Evolutionary conservation across 2,113 vertebrate genomes (phyloP), one percentile per base, ranked within the genome.

Genomic region (Desmodus rotundus): DNA sequence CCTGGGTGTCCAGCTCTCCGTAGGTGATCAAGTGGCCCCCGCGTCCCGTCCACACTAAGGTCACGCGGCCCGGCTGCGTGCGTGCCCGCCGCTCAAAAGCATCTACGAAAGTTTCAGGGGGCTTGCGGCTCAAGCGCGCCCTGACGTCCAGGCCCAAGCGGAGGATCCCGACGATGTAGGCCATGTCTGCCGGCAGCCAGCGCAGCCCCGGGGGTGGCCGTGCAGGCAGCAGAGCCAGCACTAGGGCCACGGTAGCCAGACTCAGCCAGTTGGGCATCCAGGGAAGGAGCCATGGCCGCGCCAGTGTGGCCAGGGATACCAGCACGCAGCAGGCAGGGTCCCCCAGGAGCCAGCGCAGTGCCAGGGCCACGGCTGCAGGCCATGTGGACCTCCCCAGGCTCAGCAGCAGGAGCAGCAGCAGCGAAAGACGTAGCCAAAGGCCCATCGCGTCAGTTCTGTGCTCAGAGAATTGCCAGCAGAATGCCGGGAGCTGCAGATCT

Each of bases 301-400:
- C 85, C 74, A 95, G 56, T 0, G 36, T 0, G 0, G 33, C 81
- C 41, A 96, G 58, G 24, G 68, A 38, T 1, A 97, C 50, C 63
- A 97, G 15, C 33, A 1, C 4, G 0, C 80, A 85, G 61, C 88
- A 93, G 1, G 17, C 0, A 0, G 8, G 12, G 36, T 81, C 95
- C 16, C 96, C 96, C 72, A 97, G 95, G 52, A 92, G 58, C 96
- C 97, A 97, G 61, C 95, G 93, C 52, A 97, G 83, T 3, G 58
- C 80, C 33, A 76, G 16, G 10, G 87, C 95, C 33, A 2, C 3
- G 0, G n/a, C 45, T 0, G 84, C 87, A 0, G 16, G 83, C 96
- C 96, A 95, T 1, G 7, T 0, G 1, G 95, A 31, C 26, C 80
- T 56, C 87, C 87, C 82, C n/a, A 95, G 70, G 43, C 16, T 38